phyloP scores from a whole-genome alignment of 1,140 invertebrate genomes.

The Drosophila sucinea region DNA sequence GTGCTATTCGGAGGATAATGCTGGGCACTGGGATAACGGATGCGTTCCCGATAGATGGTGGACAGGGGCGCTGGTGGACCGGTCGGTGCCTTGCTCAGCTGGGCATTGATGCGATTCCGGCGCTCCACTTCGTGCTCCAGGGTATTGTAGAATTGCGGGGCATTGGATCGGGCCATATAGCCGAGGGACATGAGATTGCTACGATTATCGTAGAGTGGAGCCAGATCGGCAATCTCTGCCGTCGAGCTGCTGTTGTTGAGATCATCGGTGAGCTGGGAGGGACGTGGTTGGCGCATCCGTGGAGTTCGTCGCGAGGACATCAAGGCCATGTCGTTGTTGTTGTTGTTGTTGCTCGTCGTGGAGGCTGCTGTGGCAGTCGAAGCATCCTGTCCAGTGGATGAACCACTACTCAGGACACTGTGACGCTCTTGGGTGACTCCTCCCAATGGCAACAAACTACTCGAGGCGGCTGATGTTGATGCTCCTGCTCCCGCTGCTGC shows the following conservation, averaged over 20 bases:
- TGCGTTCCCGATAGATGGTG: slow-evolving; percentile 78
- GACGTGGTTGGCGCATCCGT: slow-evolving; percentile 47
- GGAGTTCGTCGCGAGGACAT: slow-evolving; percentile 34
- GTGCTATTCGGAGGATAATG: slow-evolving; percentile 65
- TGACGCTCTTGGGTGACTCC: slow-evolving; percentile 75
- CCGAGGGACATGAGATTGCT: slow-evolving; percentile 80
- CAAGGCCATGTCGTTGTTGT: slow-evolving; percentile 37
- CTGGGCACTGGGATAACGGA: slow-evolving; percentile 61
- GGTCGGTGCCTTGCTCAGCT: slow-evolving; percentile 58
- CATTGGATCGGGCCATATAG: slow-evolving; percentile 63
- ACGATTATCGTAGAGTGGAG: slow-evolving; percentile 75
- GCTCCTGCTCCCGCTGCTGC: slow-evolving; percentile 32
- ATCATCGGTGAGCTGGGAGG: slow-evolving; percentile 47
- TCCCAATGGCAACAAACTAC: slow-evolving; percentile 33
- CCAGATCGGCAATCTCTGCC: slow-evolving; percentile 68
- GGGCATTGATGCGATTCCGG: slow-evolving; percentile 78
- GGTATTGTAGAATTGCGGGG: slow-evolving; percentile 76
- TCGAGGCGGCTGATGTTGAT: slow-evolving; percentile 52
- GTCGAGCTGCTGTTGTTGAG: slow-evolving; percentile 74
- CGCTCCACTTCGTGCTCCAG: slow-evolving; percentile 80
- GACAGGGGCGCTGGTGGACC: slow-evolving; percentile 54
- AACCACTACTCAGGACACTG: slow-evolving; percentile 76
- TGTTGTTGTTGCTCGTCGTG: slow-evolving; percentile 40
- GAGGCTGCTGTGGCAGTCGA: slow-evolving; percentile 71
- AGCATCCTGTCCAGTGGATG: slow-evolving; percentile 64